These are phyloP conservation scores for Apodemia duryi DNA, from an alignment of 2,888 invertebrate genomes.

Conservation along the genomic window DNA sequence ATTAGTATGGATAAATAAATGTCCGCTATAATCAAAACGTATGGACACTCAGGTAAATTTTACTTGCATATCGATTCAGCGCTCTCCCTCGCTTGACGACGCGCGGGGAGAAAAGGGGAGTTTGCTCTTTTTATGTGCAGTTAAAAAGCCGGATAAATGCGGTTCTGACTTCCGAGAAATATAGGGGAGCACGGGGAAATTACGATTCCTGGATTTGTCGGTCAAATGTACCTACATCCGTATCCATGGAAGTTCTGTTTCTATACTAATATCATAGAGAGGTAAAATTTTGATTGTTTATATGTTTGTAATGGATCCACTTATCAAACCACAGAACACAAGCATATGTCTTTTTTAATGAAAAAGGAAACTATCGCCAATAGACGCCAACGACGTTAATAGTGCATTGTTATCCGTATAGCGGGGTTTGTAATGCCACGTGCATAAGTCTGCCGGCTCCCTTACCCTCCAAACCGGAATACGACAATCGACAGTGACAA, in stretches of 20 bases:
- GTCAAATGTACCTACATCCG: slow-evolving; percentile 21
- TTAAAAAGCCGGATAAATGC: slow-evolving; percentile 57
- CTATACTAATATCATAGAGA: too few relatives aligned
- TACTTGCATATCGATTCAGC: slow-evolving; percentile 70
- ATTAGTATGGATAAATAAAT: neutral
- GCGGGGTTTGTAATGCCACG: too few relatives aligned
- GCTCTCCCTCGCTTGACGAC: slow-evolving; percentile 39
- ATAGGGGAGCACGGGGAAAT: slow-evolving; percentile 30
- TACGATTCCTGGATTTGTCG: slow-evolving; percentile 25
- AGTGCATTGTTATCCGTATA: too few relatives aligned
- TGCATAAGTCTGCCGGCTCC: too few relatives aligned
- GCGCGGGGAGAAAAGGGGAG: slow-evolving; percentile 40
- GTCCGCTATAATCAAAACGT: slow-evolving; percentile 29
- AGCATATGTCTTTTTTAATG: too few relatives aligned
- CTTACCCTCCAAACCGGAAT: too few relatives aligned
- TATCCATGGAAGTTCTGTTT: neutral
- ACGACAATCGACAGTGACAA: too few relatives aligned
- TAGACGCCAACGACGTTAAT: too few relatives aligned
- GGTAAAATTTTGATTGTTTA: neutral
- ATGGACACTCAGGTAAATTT: slow-evolving; percentile 51
- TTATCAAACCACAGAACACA: too few relatives aligned
- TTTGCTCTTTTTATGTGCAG: slow-evolving; percentile 51
- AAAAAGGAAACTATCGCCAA: too few relatives aligned
- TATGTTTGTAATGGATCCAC: too few relatives aligned
- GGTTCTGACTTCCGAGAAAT: slow-evolving; percentile 47